Evolutionary conservation across 2,113 vertebrate genomes (phyloP).

Genomic region (Nothobranchius kuhntae): DNA sequence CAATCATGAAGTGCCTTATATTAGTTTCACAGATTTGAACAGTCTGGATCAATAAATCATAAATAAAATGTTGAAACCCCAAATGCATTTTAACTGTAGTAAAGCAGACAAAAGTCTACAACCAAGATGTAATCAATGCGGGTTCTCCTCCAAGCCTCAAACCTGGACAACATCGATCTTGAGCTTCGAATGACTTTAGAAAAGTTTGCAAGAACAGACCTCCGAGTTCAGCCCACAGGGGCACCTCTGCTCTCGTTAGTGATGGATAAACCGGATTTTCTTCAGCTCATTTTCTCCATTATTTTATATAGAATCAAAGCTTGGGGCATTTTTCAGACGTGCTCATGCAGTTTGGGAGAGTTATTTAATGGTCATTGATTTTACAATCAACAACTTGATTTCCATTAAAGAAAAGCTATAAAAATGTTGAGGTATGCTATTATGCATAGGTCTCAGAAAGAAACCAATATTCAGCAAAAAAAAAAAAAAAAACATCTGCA

Average conservation of each 20-base stretch:
- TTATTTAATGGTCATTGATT: not conserved
- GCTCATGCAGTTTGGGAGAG: not conserved
- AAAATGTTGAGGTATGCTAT: not conserved
- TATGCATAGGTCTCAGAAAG: not conserved
- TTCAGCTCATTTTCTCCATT: not conserved
- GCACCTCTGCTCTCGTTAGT: not conserved
- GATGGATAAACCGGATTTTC: not conserved
- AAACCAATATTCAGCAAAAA: no score
- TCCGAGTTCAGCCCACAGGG: not conserved
- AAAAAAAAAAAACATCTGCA: not conserved
- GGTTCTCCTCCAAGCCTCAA: not conserved
- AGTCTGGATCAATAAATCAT: slow-evolving; percentile 1
- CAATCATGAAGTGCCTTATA: not conserved
- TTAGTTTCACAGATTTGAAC: not conserved
- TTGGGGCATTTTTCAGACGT: no score
- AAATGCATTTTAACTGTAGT: not conserved
- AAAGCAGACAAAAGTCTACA: not conserved
- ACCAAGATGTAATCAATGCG: slow-evolving; percentile 2
- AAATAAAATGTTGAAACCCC: slow-evolving; percentile 3
- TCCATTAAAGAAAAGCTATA: not conserved
- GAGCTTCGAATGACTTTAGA: not conserved
- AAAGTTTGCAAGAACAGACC: not conserved
- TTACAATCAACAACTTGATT: not conserved
- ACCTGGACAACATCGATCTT: slow-evolving; percentile 9
- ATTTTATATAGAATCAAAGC: not conserved